Evolutionary conservation across 2,888 invertebrate species (phyloP), one percentile per base, ranked within the genome.

Genomic region (Mimachlamys varia): DNA sequence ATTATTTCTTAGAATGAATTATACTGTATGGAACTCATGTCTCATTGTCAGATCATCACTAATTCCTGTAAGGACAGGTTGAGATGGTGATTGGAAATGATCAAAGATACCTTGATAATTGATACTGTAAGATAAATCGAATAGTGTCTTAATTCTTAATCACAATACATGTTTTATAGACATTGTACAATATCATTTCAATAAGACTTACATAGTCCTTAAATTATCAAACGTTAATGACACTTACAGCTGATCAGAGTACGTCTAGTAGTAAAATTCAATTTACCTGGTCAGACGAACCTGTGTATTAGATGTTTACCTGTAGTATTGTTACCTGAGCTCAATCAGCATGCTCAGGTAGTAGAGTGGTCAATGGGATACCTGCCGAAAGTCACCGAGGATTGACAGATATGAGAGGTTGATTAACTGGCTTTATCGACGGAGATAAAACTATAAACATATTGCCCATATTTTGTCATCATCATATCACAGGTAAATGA

Each of bases 221-320:
- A 7, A 27, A 33, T 76, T 33, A 76, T 76, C 76, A 33, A 76
- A 76, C 27, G 33, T 5, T 76, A 5, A 33, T 76, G 76, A 33
- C 33, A 76, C 76, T 76, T 76, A 76, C 76, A 33, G 76, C 17
- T 33, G 33, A 76, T 76, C 76, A 33, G 13, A 33, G 33, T 76
- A 22, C 27, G 12, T 4, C 76, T 76, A 17, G 15, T 76, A 76
- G 76, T 76, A 76, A 76, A 76, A 76, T 76, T 76, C 76, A 76
- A 76, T 76, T 76, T 76, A 76, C 76, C 76, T 76, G 27, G 76
- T 76, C 76, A 76, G 33, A 76, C 76, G 2, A 53, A 53, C 53
- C 53, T 76, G 76, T 76, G 76, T 76, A 76, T 76, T 76, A 33
- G 33, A 76, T 76, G 76, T 76, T 76, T 76, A 53, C 53, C 19